Percentiles rank a stretch among this genome's conserved stretches.
phyloP scores from a whole-genome alignment of 2,888 invertebrate species.

The Sinodicranocentrus sp. region DNA sequence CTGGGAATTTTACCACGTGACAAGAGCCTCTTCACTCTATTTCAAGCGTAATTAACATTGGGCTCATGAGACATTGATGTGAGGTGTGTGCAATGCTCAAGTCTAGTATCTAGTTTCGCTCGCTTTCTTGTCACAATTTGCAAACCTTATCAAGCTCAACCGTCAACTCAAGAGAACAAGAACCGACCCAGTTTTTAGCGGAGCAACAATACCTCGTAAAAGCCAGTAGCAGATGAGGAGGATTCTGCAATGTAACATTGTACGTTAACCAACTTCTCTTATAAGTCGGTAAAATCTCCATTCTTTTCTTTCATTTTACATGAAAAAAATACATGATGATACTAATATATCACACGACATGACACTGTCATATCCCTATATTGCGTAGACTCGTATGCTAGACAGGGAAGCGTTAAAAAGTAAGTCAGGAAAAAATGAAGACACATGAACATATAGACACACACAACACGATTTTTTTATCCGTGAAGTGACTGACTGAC shows the following conservation, averaged over 20 bases:
- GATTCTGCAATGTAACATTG: background rate
- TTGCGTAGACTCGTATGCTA: background rate
- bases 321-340: background rate
- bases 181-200: constrained; percentile 30
- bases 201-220: constrained; percentile 21
- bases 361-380: constrained; percentile 15
- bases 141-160: background rate
- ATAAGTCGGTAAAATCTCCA: constrained; percentile 31
- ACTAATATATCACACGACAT: constrained; percentile 55
- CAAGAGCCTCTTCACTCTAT: constrained; percentile 14
- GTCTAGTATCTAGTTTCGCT: background rate
- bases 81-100: no score
- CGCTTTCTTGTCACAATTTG: background rate
- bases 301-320: constrained; percentile 17
- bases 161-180: background rate
- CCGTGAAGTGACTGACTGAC: constrained; percentile 44
- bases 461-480: constrained; percentile 18
- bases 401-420: constrained; percentile 33
- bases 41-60: no score
- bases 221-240: background rate
- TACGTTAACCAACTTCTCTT: background rate
- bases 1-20: constrained; percentile 61
- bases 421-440: constrained; percentile 13
- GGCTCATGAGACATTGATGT: no score
- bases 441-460: constrained; percentile 19